These are phyloP conservation scores for Pungitius pungitius DNA, from an alignment of 2,113 vertebrate species.

Conservation along the genomic window DNA sequence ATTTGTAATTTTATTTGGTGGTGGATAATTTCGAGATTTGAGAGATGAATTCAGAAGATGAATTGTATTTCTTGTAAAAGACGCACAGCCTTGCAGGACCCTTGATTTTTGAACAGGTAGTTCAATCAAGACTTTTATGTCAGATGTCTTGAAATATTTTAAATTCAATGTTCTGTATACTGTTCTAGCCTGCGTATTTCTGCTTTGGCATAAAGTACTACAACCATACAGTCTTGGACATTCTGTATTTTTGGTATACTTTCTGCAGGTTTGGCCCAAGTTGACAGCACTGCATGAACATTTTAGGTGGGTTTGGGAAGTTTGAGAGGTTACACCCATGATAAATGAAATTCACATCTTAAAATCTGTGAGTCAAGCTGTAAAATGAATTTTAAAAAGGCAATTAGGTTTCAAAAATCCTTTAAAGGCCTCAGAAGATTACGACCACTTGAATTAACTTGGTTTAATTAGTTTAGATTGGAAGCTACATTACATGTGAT, in stretches of 20 bases:
- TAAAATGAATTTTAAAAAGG: conserved; percentile 68
- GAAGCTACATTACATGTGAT: no score
- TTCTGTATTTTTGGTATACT: background rate
- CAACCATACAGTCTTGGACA: background rate
- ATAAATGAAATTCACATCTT: conserved; percentile 50
- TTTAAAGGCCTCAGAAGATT: conserved; percentile 55
- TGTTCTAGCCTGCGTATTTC: background rate
- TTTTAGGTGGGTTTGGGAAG: conserved; percentile 8
- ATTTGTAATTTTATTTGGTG: background rate
- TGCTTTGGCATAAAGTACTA: background rate
- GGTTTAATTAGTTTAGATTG: conserved; percentile 57
- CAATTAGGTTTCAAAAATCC: conserved; percentile 53
- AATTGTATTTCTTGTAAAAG: no score
- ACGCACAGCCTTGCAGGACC: background rate
- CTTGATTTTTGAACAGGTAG: background rate
- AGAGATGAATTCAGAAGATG: no score
- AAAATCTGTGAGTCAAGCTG: conserved; percentile 59
- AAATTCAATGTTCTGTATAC: background rate
- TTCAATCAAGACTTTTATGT: no score
- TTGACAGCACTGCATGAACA: background rate
- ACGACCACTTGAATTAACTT: conserved; percentile 65
- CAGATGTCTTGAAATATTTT: background rate
- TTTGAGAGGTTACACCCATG: conserved; percentile 34
- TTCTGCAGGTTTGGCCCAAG: background rate
- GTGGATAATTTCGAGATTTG: no score